Conservation (phyloP, 2,797 vertebrate species). For the Synaphobranchus kaupii region DNA sequence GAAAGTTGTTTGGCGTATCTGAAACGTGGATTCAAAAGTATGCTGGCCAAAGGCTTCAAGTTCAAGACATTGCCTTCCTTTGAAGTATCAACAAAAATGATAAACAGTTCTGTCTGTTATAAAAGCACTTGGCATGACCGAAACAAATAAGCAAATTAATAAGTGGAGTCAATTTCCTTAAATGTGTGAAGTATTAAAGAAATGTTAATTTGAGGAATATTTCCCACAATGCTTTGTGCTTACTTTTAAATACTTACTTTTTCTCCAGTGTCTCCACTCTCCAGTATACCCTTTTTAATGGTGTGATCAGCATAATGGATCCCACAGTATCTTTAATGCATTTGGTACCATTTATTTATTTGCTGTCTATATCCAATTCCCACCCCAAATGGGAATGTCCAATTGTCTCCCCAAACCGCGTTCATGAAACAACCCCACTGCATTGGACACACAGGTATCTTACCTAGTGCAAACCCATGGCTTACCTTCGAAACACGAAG, state of each 20-base stretch:
- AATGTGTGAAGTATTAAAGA: background rate
- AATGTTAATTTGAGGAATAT: background rate
- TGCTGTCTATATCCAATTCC: too few species aligned
- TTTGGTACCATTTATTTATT: background rate
- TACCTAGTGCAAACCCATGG: too few species aligned
- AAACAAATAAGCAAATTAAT: background rate
- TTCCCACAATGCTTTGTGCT: background rate
- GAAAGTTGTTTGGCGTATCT: background rate
- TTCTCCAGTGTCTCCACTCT: background rate
- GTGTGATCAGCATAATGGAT: background rate
- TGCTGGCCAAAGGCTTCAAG: background rate
- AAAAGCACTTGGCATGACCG: background rate
- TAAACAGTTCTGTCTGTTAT: background rate
- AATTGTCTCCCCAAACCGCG: too few species aligned
- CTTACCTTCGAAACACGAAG: too few species aligned
- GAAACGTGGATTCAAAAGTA: background rate
- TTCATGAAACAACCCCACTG: too few species aligned
- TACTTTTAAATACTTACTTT: background rate
- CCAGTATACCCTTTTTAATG: background rate
- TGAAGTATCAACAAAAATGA: background rate
- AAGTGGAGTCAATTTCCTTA: background rate
- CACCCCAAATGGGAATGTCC: too few species aligned
- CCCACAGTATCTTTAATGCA: background rate
- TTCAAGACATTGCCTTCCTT: background rate
- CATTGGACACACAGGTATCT: too few species aligned